Evolutionary conservation across 92 coral and sea anemone species (phyloP).

Genomic region (Epizoanthus scotinus): DNA sequence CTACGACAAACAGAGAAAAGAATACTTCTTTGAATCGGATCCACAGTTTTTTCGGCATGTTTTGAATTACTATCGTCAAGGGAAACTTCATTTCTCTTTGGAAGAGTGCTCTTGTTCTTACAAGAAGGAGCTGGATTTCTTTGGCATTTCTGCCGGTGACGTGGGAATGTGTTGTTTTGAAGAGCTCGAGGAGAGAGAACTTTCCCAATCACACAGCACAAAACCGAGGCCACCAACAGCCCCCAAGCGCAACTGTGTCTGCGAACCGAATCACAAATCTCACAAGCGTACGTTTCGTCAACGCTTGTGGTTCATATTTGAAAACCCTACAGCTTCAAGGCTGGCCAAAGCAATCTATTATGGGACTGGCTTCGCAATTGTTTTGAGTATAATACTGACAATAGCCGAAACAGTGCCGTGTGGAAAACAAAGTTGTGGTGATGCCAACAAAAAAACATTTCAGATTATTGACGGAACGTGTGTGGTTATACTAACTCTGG

Average conservation of each 20-base stretch:
- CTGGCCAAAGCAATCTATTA: slow-evolving; percentile 70
- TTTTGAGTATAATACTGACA: slow-evolving; percentile 77
- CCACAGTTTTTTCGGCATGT: slow-evolving; percentile 90
- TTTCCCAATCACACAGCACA: slow-evolving; percentile 7
- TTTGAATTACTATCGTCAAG: slow-evolving; percentile 87
- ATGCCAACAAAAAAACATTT: slow-evolving; percentile 63
- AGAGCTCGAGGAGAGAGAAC: slow-evolving; percentile 63
- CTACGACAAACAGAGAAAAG: slow-evolving; percentile 65
- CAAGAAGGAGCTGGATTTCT: slow-evolving; percentile 84
- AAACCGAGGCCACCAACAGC: slow-evolving; percentile 19
- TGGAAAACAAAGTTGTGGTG: slow-evolving; percentile 70
- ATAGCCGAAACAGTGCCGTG: slow-evolving; percentile 88
- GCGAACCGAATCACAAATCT: slow-evolving; percentile 37
- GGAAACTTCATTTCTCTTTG: slow-evolving; percentile 85
- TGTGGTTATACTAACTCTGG: slow-evolving; percentile 78
- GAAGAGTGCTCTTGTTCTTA: slow-evolving; percentile 83
- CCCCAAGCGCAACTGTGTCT: slow-evolving; percentile 41
- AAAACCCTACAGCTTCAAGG: slow-evolving; percentile 70
- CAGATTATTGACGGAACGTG: slow-evolving; percentile 82
- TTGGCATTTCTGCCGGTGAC: slow-evolving; percentile 77
- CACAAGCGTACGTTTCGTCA: slow-evolving; percentile 52
- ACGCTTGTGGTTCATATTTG: slow-evolving; percentile 75
- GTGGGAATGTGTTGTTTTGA: slow-evolving; percentile 87
- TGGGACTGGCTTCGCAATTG: slow-evolving; percentile 76
- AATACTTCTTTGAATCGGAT: slow-evolving; percentile 87